Evolutionary conservation across 2,888 invertebrate species (phyloP), one percentile per base, ranked within the genome.

Genomic region (Platycnemis pennipes): DNA sequence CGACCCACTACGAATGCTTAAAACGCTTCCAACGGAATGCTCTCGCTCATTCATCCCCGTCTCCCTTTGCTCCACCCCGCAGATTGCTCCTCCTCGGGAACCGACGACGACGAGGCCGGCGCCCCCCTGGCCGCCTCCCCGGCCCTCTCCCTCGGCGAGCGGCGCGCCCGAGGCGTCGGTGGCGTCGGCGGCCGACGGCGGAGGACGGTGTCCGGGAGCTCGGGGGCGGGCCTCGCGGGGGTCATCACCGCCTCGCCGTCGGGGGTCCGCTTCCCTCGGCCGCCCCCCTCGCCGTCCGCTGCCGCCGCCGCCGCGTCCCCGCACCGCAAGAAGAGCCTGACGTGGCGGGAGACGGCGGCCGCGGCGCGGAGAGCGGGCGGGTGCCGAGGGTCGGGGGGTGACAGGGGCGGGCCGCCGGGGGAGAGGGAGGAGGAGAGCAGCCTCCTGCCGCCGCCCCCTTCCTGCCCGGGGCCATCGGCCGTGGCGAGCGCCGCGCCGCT

Each of bases 381-480:
- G 96, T 16, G 31, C 94, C 46, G 89, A 77, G 56, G 42, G 56
- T 37, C 56, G 56, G 56, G 8, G 56, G 53, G 8, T 53, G 96
- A 95, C 53, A 96, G 96, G 91, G 95, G 94, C 85, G 96, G 96
- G 44, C 94, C 95, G 1, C 96, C 96, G 94, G 96, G 96, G 77
- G 96, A 95, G 91, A 95, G 96, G 16, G 96, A 96, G 3, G 96
- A 96, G 3, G 96, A 96, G 94, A 96, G 96, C 44, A 96, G 96
- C 77, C 95, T 96, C 46, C 95, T 96, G 94, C 95, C 95, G 46
- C 95, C 37, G 0, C 56, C n/a, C n/a, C 42, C 44, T 42, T 44
- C 63, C 11, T 44, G 26, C 37, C 26, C 26, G 42, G 42, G 37
- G 26, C 56, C 53, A 13, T 31, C 37, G 7, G 8, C 77, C 77